These are phyloP conservation scores for Riptortus pedestris DNA, from an alignment of 1,140 invertebrate species.

Conservation along the genomic window DNA sequence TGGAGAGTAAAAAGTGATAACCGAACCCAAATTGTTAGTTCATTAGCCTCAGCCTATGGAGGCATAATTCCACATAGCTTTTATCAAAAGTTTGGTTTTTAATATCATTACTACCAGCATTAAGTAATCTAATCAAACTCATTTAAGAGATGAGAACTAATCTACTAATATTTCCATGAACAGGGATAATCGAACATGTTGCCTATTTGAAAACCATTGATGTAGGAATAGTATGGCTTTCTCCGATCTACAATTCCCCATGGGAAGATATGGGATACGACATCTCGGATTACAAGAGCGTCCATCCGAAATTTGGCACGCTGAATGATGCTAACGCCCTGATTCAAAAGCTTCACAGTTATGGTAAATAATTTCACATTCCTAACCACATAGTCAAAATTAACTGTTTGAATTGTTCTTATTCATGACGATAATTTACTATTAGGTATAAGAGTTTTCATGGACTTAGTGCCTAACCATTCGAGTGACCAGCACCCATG, in stretches of 20 bases:
- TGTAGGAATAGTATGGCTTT: constrained; percentile 53
- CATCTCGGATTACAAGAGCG: constrained; percentile 56
- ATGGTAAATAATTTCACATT: constrained; percentile 35
- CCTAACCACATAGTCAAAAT: not conserved
- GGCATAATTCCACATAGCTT: no score
- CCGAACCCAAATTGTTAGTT: no score
- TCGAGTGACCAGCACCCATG: constrained; percentile 66
- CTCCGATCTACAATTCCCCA: constrained; percentile 55
- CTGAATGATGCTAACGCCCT: constrained; percentile 35
- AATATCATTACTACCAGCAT: no score
- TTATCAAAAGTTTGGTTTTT: no score
- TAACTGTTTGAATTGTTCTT: constrained; percentile 33
- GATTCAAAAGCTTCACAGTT: constrained; percentile 6
- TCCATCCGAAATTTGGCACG: constrained; percentile 59
- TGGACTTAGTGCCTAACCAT: constrained; percentile 82
- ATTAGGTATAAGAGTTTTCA: constrained; percentile 59
- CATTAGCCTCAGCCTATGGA: no score
- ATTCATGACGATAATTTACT: no score
- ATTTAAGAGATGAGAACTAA: no score
- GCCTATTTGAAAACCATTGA: constrained; percentile 52
- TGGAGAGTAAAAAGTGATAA: no score
- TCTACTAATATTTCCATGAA: no score
- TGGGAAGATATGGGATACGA: constrained; percentile 64
- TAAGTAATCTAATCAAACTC: no score
- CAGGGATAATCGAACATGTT: constrained; percentile 39